Conservation (phyloP, 2,113 vertebrate genomes). For the Anhinga rufa region DNA sequence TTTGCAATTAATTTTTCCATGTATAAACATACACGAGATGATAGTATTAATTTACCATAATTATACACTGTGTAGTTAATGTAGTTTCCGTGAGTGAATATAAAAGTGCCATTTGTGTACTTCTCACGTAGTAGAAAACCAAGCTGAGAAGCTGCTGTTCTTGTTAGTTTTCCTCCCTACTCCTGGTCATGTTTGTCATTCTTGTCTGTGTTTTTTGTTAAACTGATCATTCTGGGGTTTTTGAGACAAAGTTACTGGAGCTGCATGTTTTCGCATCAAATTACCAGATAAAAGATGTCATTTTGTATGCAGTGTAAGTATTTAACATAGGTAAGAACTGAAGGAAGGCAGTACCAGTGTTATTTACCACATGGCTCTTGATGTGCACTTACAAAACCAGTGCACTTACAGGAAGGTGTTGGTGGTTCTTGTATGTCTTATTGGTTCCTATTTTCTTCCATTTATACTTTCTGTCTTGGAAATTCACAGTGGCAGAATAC, state of each 20-base stretch:
- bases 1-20: neutral
- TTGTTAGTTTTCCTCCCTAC: neutral
- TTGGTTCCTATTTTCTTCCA: neutral
- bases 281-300: neutral
- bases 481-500: neutral
- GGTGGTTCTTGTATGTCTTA: neutral
- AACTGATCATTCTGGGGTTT: neutral
- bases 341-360: neutral
- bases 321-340: neutral
- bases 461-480: neutral
- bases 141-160: neutral
- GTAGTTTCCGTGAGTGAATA: neutral
- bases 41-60: neutral
- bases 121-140: neutral
- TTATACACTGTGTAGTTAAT: neutral
- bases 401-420: neutral
- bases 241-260: neutral
- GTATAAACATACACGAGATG: neutral
- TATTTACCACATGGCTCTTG: neutral
- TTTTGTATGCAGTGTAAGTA: neutral
- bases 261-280: neutral
- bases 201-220: neutral
- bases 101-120: neutral
- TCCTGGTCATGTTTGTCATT: neutral
- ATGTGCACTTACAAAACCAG: neutral